A percentile compares a stretch with the other conserved stretches of the same genome.
These are phyloP conservation scores for Laothoe populi DNA, from an alignment of 2,888 invertebrate species.

Conservation along the genomic window DNA sequence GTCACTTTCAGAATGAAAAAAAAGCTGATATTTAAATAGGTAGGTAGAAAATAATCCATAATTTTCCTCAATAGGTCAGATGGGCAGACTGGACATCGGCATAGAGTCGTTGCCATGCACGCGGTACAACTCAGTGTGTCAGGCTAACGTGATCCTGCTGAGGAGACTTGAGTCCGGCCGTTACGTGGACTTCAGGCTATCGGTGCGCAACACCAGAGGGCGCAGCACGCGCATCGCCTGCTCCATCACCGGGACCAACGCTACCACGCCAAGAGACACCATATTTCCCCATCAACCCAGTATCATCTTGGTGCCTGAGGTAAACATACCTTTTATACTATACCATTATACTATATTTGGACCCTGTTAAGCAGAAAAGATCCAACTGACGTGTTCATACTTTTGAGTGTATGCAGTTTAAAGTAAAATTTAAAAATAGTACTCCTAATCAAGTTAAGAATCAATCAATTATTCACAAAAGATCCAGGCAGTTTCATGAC, in stretches of 20 bases:
- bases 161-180: constrained; percentile 91
- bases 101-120: constrained; percentile 93
- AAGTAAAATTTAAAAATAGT: too few relatives aligned
- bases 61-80: constrained; percentile 75
- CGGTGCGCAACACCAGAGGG: constrained; percentile 91
- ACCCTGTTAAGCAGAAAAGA: too few relatives aligned
- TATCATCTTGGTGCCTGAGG: constrained; percentile 91
- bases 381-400: too few relatives aligned
- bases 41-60: not conserved
- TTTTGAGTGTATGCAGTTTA: too few relatives aligned
- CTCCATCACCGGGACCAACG: constrained; percentile 93
- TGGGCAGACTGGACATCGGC: constrained; percentile 90
- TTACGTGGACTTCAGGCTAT: constrained; percentile 91
- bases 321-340: constrained; percentile 58
- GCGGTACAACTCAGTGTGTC: constrained; percentile 94
- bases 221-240: constrained; percentile 90
- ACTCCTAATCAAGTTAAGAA: too few relatives aligned
- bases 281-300: constrained; percentile 93
- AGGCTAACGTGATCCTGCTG: constrained; percentile 93
- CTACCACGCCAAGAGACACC: constrained; percentile 92
- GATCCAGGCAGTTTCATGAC: too few relatives aligned
- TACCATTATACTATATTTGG: not conserved
- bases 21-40: too few relatives aligned
- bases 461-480: too few relatives aligned
- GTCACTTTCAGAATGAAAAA: too few relatives aligned